phyloP scores from a whole-genome alignment of 2,797 vertebrate species.

The Psittacula derbiana region DNA sequence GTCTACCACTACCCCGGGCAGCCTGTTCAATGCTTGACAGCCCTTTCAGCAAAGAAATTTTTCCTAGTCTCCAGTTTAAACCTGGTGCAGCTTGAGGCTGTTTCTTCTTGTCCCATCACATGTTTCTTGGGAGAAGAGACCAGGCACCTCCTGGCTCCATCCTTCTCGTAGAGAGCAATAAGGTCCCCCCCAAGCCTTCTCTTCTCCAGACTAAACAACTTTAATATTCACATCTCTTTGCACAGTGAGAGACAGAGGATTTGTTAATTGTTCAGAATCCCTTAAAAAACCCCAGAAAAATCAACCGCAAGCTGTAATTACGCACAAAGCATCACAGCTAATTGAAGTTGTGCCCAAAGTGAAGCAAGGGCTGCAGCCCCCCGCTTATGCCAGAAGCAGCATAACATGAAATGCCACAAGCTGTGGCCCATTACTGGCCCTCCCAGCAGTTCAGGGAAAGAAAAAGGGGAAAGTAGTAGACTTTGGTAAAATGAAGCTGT shows the following conservation, averaged over 20 bases:
- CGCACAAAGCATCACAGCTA: slow-evolving; percentile 2
- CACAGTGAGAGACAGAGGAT: not conserved
- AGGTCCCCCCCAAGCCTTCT: not conserved
- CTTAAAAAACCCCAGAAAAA: not conserved
- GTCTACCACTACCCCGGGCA: not conserved
- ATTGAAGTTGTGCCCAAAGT: slow-evolving; percentile 39
- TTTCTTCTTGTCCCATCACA: not conserved
- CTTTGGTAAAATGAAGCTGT: slow-evolving; percentile 51
- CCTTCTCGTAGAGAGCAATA: not conserved
- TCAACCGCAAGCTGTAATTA: not conserved
- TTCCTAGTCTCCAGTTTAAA: not conserved
- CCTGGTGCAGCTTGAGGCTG: not conserved
- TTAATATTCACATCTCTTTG: not conserved
- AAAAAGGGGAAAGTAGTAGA: slow-evolving; percentile 40
- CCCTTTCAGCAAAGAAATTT: not conserved
- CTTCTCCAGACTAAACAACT: not conserved
- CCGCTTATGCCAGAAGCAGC: not conserved
- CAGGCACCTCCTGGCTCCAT: not conserved
- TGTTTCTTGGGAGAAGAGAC: not conserved
- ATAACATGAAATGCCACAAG: slow-evolving; percentile 57
- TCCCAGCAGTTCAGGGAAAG: slow-evolving; percentile 50
- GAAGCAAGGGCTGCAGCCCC: slow-evolving; percentile 36
- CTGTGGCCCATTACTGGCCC: slow-evolving; percentile 68
- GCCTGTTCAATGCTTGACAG: not conserved
- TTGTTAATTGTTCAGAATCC: not conserved